Evolutionary conservation across 2,797 vertebrate genomes (phyloP).

Genomic region (Geotria australis): DNA sequence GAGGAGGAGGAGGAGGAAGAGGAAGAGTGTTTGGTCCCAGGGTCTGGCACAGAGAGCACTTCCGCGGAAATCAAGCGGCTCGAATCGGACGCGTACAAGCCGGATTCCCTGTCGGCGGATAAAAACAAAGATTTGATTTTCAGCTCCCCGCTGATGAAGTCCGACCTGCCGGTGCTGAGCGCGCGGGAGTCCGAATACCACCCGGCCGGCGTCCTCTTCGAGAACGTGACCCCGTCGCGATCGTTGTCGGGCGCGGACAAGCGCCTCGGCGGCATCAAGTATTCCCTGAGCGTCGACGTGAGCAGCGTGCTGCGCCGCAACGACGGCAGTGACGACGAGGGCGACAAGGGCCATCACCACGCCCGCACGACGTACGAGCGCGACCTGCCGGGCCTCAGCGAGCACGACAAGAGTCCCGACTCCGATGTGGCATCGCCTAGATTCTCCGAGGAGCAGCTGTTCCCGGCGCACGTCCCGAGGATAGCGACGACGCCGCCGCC

Average conservation of each 20-base stretch:
- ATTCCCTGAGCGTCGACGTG: not conserved
- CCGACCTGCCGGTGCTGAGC: not conserved
- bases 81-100: not conserved
- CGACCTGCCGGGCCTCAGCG: too few species aligned
- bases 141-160: not conserved
- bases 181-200: not conserved
- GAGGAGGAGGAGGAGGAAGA: not conserved
- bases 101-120: not conserved
- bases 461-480: too few species aligned
- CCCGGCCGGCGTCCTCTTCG: not conserved
- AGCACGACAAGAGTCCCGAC: too few species aligned
- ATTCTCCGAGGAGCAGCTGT: too few species aligned
- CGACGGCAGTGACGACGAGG: not conserved
- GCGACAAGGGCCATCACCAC: too few species aligned
- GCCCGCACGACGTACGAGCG: too few species aligned
- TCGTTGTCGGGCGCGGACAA: not conserved
- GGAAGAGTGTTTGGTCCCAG: not conserved
- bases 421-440: too few species aligned
- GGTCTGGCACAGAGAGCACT: not conserved
- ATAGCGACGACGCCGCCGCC: too few species aligned
- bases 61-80: not conserved
- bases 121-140: not conserved
- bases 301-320: not conserved
- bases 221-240: not conserved
- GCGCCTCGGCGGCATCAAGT: not conserved